A percentile compares a stretch with the other conserved stretches of the same genome.
Conservation (phyloP, 2,113 vertebrate species). For the Leucosticte australis region DNA sequence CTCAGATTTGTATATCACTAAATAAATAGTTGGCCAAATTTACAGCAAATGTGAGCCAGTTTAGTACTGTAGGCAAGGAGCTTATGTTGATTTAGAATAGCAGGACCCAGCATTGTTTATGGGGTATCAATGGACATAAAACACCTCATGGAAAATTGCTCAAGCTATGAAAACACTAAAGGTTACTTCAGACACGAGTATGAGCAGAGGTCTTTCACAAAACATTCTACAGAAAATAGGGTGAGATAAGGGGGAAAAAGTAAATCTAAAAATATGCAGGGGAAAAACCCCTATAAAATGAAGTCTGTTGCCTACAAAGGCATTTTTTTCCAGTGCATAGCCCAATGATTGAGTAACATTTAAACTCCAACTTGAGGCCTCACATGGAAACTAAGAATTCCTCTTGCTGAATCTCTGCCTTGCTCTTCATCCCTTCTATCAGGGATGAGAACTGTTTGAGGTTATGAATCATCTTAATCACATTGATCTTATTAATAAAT, state of each 20-base stretch:
- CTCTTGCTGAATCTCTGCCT: not conserved
- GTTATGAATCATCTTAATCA: not conserved
- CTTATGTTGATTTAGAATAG: not conserved
- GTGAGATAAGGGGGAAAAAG: fast-evolving
- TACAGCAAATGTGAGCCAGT: not conserved
- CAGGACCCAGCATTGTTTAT: not conserved
- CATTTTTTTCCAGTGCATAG: not conserved
- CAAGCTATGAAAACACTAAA: not conserved
- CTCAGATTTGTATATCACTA: not conserved
- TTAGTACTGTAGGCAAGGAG: not conserved
- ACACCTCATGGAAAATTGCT: not conserved
- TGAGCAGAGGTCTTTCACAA: not conserved
- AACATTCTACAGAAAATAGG: not conserved
- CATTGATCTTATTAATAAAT: not conserved
- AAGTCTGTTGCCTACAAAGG: not conserved
- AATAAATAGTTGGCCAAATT: not conserved
- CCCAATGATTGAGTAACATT: not conserved
- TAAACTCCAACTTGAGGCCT: not conserved
- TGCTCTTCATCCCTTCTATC: not conserved
- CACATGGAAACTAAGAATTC: not conserved
- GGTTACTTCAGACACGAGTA: not conserved
- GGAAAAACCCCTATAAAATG: not conserved
- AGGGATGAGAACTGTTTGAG: not conserved
- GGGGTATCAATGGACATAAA: not conserved
- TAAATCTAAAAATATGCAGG: not conserved